phyloP scores from a whole-genome alignment of 2,113 vertebrate species.

The Pterocles gutturalis region DNA sequence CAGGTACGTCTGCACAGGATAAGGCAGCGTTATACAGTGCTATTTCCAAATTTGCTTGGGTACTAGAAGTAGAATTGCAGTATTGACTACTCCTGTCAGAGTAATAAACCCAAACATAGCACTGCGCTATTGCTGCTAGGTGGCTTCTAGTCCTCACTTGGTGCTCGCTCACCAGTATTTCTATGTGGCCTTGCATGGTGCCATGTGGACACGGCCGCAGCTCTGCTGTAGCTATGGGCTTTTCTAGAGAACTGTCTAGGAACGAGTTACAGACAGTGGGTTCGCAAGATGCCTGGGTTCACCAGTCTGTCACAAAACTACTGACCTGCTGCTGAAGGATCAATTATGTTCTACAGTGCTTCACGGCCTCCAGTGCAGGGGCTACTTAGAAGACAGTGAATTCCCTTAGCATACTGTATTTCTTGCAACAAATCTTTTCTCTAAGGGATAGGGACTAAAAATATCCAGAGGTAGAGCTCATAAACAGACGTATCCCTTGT shows the following conservation, averaged over 20 bases:
- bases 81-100: neutral
- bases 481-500: neutral
- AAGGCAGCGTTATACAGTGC: fast-evolving
- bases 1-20: neutral
- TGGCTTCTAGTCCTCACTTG: neutral
- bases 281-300: neutral
- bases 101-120: neutral
- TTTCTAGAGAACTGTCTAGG: neutral
- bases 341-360: neutral
- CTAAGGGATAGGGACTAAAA: neutral
- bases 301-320: neutral
- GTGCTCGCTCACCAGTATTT: neutral
- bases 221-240: neutral
- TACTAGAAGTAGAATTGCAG: neutral
- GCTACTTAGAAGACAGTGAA: neutral
- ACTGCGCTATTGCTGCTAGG: neutral
- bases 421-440: neutral
- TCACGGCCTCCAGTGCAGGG: neutral
- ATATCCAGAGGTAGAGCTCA: neutral
- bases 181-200: neutral
- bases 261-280: neutral
- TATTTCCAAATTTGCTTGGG: neutral
- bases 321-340: neutral
- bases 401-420: neutral
- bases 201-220: neutral